These are phyloP conservation scores for Mus spretus DNA, from an alignment of 2,797 vertebrate genomes.

Conservation along the genomic window DNA sequence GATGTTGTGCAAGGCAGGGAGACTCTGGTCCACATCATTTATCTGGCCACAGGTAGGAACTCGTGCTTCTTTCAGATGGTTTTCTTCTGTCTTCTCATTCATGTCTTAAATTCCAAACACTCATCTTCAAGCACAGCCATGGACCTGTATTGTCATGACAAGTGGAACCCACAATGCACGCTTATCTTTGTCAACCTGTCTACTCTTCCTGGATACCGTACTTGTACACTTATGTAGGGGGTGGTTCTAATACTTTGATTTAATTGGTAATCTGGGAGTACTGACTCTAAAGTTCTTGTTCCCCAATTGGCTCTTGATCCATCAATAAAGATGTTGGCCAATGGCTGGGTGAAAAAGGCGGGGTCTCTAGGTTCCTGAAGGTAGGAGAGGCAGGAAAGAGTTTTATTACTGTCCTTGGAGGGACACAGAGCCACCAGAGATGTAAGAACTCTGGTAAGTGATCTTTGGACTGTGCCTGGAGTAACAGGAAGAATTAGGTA, in stretches of 20 bases:
- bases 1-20: conserved; percentile 98
- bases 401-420: too few species aligned
- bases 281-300: neutral
- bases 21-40: conserved; percentile 96
- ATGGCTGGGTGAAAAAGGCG: neutral
- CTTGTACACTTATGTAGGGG: neutral
- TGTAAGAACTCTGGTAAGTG: too few species aligned
- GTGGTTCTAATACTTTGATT: neutral
- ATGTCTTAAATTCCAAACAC: neutral
- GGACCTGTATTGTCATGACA: neutral
- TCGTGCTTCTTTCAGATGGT: neutral
- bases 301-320: neutral
- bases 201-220: neutral
- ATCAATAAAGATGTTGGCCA: neutral
- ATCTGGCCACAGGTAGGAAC: conserved; percentile 95
- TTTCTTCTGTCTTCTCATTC: too few species aligned
- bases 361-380: neutral
- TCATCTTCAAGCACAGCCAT: accelerated
- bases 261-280: neutral
- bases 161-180: accelerated
- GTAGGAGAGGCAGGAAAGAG: too few species aligned
- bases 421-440: too few species aligned
- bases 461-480: neutral
- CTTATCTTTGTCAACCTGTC: neutral
- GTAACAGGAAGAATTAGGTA: neutral